phyloP scores from a whole-genome alignment of 2,113 vertebrate species.

The Oncorhynchus tshawytscha region DNA sequence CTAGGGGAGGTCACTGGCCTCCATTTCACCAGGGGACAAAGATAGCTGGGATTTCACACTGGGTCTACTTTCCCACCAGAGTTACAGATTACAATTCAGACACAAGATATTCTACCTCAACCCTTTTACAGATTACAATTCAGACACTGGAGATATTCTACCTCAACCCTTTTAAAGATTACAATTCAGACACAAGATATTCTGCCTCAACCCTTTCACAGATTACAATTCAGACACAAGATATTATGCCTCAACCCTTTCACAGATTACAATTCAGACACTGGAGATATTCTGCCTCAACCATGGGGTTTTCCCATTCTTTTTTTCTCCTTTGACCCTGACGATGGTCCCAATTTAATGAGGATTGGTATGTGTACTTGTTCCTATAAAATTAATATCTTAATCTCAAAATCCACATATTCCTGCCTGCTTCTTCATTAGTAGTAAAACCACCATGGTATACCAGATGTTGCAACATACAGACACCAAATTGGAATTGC shows the following conservation, averaged over 20 bases:
- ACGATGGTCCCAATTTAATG: background rate
- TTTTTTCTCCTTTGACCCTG: background rate
- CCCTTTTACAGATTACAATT: too few species aligned
- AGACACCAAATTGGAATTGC: background rate
- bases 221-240: too few species aligned
- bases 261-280: too few species aligned
- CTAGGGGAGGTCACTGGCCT: slow-evolving; percentile 54
- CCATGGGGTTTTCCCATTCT: background rate
- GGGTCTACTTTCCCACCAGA: slow-evolving; percentile 32
- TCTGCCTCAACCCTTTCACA: too few species aligned
- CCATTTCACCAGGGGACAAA: slow-evolving; percentile 56
- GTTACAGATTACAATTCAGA: slow-evolving; percentile 48
- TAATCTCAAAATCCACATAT: background rate
- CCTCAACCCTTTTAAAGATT: too few species aligned
- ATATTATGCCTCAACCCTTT: too few species aligned
- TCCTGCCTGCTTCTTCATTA: background rate
- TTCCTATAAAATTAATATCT: background rate
- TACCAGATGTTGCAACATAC: background rate
- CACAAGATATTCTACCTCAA: background rate
- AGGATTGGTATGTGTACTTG: background rate
- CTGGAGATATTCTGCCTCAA: too few species aligned
- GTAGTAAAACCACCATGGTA: background rate
- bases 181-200: too few species aligned
- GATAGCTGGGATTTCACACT: slow-evolving; percentile 50
- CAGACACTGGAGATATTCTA: too few species aligned